Conservation (phyloP, 1,140 invertebrate genomes). For the Trichonephila clavata region DNA sequence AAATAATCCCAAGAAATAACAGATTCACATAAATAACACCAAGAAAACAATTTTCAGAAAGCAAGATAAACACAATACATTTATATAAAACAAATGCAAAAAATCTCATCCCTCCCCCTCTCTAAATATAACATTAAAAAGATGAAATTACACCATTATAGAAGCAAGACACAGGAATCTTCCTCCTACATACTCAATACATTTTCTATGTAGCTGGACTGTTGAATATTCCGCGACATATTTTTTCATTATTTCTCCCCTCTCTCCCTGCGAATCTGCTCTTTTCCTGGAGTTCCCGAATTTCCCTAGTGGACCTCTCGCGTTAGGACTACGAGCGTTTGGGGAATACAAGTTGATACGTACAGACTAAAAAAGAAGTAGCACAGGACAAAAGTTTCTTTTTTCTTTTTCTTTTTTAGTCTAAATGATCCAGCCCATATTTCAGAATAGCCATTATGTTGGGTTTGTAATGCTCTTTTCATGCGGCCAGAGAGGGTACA, state of each 20-base stretch:
- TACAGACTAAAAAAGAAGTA: background rate
- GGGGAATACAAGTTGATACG: slow-evolving; percentile 14
- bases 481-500: slow-evolving; percentile 52
- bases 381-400: slow-evolving; percentile 16
- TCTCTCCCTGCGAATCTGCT: background rate
- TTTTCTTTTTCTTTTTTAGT: slow-evolving; percentile 21
- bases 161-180: background rate
- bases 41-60: background rate
- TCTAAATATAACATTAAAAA: background rate
- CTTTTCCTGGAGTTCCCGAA: slow-evolving; percentile 24
- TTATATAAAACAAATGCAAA: background rate
- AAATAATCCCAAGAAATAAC: too few relatives aligned
- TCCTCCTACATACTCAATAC: background rate
- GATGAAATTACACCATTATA: background rate
- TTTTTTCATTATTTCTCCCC: slow-evolving; percentile 19
- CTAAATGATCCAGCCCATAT: slow-evolving; percentile 74
- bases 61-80: background rate
- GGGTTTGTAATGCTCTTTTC: slow-evolving; percentile 73
- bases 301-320: slow-evolving; percentile 72
- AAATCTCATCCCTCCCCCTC: background rate
- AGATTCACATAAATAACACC: background rate
- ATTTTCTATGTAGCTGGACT: background rate
- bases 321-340: slow-evolving; percentile 48
- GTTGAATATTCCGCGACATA: background rate
- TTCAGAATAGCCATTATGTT: slow-evolving; percentile 76